A percentile compares a stretch with the other conserved stretches of the same genome.
Conservation (phyloP, 2,113 vertebrate species). For the Rhinolophus sinicus region DNA sequence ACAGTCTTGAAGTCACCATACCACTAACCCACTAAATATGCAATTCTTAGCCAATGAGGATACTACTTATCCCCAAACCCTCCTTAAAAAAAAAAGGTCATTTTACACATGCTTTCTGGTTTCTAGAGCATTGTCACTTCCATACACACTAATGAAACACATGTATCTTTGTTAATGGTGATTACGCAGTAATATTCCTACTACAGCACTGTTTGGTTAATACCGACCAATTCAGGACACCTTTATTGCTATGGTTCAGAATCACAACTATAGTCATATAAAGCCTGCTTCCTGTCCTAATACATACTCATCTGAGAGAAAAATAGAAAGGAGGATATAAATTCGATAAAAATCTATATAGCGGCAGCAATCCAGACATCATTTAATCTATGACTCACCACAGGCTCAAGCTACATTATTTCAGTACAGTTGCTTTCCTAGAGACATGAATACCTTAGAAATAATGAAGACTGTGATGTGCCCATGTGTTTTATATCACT, state of each 20-base stretch:
- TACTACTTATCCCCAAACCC: background rate
- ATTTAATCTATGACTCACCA: conserved; percentile 35
- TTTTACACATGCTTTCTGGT: conserved; percentile 16
- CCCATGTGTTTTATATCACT: background rate
- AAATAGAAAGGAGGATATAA: conserved; percentile 44
- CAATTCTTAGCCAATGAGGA: background rate
- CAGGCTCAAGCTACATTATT: conserved; percentile 22
- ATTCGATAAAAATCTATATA: conserved; percentile 46
- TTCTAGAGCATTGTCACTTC: background rate
- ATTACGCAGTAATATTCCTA: background rate
- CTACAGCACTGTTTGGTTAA: background rate
- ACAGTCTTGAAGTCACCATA: background rate
- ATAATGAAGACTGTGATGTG: background rate
- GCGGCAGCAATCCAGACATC: conserved; percentile 10
- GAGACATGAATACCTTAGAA: conserved; percentile 42
- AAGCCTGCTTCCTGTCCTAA: conserved; percentile 32
- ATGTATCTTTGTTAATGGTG: background rate
- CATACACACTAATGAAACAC: background rate
- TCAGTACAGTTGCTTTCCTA: conserved; percentile 34
- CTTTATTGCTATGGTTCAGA: conserved; percentile 34
- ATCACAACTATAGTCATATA: conserved; percentile 1
- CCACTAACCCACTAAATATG: background rate
- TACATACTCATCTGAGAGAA: background rate
- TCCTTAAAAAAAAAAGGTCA: background rate
- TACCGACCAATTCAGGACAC: background rate